A percentile compares a stretch with the other conserved stretches of the same genome.
These are phyloP conservation scores for Ernsta delagoae DNA, from an alignment of 2,888 invertebrate species.

Conservation along the genomic window DNA sequence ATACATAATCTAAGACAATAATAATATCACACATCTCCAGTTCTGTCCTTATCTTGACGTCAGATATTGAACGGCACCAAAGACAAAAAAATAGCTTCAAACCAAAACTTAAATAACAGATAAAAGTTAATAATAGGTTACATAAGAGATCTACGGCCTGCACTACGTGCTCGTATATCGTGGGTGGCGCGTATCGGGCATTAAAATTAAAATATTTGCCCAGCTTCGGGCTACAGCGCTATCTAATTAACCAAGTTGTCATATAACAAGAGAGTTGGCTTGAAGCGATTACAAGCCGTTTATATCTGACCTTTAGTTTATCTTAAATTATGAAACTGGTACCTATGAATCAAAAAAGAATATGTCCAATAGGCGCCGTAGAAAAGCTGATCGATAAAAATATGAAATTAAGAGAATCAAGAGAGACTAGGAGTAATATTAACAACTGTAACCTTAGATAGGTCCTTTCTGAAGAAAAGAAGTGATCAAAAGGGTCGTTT, in stretches of 20 bases:
- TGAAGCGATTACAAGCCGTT: neutral
- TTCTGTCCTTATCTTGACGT: neutral
- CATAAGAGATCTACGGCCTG: slow-evolving; percentile 33
- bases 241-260: slow-evolving; percentile 53
- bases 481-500: no score
- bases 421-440: no score
- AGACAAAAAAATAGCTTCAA: slow-evolving; percentile 5
- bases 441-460: no score
- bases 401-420: no score
- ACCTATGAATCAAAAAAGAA: no score
- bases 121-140: slow-evolving; percentile 37
- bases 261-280: neutral
- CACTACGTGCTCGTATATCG: slow-evolving; percentile 43
- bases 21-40: no score
- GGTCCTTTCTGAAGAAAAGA: no score
- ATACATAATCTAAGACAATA: no score
- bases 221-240: slow-evolving; percentile 54
- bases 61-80: slow-evolving; percentile 5
- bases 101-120: slow-evolving; percentile 32
- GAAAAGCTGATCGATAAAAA: no score
- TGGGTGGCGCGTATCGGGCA: slow-evolving; percentile 65
- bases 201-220: slow-evolving; percentile 64
- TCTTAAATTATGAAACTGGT: no score
- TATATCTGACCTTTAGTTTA: neutral
- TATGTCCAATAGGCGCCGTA: no score